A percentile compares a stretch with the other conserved stretches of the same genome.
phyloP scores from a whole-genome alignment of 2,888 invertebrate species.

The Neoitamus cyanurus region DNA sequence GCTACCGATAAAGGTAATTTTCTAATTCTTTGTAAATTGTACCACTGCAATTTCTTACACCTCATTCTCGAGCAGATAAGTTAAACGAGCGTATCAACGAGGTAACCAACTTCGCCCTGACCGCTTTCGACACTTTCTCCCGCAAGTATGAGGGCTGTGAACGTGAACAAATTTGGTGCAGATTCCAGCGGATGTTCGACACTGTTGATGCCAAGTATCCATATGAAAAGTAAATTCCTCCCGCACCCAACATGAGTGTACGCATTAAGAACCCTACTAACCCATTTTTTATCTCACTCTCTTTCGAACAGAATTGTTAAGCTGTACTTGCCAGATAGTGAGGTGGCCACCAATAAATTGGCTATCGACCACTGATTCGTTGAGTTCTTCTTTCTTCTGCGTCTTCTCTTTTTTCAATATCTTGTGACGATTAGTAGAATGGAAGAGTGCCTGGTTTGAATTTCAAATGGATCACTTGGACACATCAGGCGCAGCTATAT shows the following conservation, averaged over 20 bases:
- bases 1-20: slow-evolving; percentile 58
- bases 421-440: background rate
- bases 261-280: background rate
- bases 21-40: background rate
- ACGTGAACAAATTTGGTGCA: slow-evolving; percentile 53
- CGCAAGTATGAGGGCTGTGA: slow-evolving; percentile 50
- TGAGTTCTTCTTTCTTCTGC: background rate
- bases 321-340: slow-evolving; percentile 43
- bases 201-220: slow-evolving; percentile 51
- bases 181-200: slow-evolving; percentile 50
- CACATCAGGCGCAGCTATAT: background rate
- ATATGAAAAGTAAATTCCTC: slow-evolving; percentile 50
- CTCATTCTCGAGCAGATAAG: slow-evolving; percentile 55
- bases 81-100: slow-evolving; percentile 67
- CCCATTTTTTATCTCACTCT: background rate
- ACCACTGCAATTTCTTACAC: background rate
- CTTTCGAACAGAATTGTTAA: slow-evolving; percentile 39
- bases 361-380: background rate
- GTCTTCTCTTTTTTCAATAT: background rate
- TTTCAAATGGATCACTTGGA: background rate
- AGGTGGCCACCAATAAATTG: slow-evolving; percentile 23
- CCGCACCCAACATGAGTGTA: background rate
- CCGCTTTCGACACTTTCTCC: slow-evolving; percentile 56
- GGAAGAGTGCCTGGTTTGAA: slow-evolving; percentile 3
- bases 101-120: slow-evolving; percentile 67